phyloP scores from a whole-genome alignment of 2,113 vertebrate genomes.

The Galeopterus variegatus region DNA sequence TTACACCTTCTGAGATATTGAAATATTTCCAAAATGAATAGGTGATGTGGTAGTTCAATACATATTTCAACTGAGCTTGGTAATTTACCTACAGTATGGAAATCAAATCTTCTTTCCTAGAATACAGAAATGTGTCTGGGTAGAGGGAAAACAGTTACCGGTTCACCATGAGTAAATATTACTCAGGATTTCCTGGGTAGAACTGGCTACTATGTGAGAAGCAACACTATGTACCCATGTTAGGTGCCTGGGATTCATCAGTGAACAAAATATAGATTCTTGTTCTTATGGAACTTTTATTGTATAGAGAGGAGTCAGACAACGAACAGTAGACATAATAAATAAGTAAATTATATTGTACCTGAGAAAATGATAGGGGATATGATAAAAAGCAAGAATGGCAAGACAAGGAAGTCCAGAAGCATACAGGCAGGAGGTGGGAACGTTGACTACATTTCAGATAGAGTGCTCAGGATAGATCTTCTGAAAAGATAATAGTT shows the following conservation, averaged over 20 bases:
- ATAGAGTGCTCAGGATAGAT: background rate
- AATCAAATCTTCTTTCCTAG: background rate
- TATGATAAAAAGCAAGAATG: background rate
- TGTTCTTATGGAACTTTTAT: background rate
- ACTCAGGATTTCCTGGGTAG: background rate
- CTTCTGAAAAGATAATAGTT: background rate
- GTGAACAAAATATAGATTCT: background rate
- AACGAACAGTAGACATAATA: background rate
- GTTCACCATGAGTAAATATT: background rate
- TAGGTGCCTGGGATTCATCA: background rate
- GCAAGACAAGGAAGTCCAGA: background rate
- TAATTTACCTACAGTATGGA: background rate
- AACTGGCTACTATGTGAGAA: background rate
- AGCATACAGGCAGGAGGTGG: background rate
- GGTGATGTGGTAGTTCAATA: background rate
- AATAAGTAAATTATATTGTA: background rate
- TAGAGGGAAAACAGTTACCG: background rate
- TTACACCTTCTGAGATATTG: slow-evolving; percentile 5
- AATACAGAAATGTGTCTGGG: background rate
- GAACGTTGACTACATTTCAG: background rate
- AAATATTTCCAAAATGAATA: slow-evolving; percentile 14
- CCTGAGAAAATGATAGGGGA: background rate
- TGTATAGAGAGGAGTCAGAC: background rate
- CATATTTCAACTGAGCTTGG: background rate
- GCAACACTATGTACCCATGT: background rate